Percentiles rank a stretch among this genome's conserved stretches.
phyloP scores from a whole-genome alignment of 1,140 invertebrate genomes.

The Cheumatopsyche charites region DNA sequence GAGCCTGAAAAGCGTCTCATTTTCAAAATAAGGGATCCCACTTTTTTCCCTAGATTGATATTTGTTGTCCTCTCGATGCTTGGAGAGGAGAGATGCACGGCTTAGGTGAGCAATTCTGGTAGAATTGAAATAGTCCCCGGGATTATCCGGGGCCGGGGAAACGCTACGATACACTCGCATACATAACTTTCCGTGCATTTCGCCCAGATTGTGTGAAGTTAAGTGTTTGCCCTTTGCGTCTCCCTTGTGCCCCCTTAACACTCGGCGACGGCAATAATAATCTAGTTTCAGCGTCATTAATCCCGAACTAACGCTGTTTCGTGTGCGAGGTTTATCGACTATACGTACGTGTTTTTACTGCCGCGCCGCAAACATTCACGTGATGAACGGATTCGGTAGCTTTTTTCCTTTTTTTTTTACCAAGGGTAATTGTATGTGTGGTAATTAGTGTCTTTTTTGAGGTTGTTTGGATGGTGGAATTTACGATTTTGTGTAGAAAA shows the following conservation, averaged over 20 bases:
- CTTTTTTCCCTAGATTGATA: no score
- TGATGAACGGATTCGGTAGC: not conserved
- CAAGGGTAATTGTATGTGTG: no score
- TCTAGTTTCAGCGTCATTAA: slow-evolving; percentile 49
- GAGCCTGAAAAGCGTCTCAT: no score
- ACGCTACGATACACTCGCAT: not conserved
- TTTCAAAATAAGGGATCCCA: no score
- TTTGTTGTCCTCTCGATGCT: no score
- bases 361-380: not conserved
- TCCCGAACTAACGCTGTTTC: slow-evolving; percentile 42
- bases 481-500: no score
- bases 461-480: no score
- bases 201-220: slow-evolving; percentile 32
- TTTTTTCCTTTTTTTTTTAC: no score
- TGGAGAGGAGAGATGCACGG: not conserved
- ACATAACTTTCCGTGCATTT: slow-evolving; percentile 35
- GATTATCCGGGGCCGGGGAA: slow-evolving; percentile 24
- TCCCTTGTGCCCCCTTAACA: not conserved
- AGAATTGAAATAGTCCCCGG: slow-evolving; percentile 34
- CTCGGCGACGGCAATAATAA: slow-evolving; percentile 42
- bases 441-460: no score
- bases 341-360: slow-evolving; percentile 12
- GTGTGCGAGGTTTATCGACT: slow-evolving; percentile 31
- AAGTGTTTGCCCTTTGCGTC: slow-evolving; percentile 35
- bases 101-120: slow-evolving; percentile 19